A percentile compares a stretch with the other conserved stretches of the same genome.
These are phyloP conservation scores for Metalampra italica DNA, from an alignment of 2,888 invertebrate species.

Conservation along the genomic window DNA sequence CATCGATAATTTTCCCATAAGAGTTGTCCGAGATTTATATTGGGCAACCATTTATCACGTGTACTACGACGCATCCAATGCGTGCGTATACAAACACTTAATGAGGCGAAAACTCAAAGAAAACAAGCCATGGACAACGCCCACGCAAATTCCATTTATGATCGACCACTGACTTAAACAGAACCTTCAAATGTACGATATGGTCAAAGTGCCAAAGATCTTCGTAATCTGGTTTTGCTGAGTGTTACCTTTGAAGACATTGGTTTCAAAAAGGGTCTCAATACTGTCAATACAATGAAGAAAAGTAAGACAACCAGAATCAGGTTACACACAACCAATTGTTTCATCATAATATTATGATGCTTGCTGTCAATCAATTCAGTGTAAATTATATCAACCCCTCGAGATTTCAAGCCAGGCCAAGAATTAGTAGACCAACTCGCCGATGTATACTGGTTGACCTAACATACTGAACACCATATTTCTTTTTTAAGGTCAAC, in stretches of 20 bases:
- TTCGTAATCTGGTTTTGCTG: background rate
- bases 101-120: constrained; percentile 67
- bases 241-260: background rate
- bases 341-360: too few species aligned
- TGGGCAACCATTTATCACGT: constrained; percentile 58
- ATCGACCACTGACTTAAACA: constrained; percentile 17
- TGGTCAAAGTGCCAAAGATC: background rate
- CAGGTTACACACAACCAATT: too few species aligned
- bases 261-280: background rate
- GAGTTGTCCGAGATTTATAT: constrained; percentile 43
- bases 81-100: constrained; percentile 66
- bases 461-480: too few species aligned
- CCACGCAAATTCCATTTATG: constrained; percentile 49
- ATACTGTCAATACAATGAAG: background rate
- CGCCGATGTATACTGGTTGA: too few species aligned
- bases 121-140: constrained; percentile 51
- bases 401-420: too few species aligned
- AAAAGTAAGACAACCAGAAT: background rate
- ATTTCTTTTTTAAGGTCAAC: too few species aligned
- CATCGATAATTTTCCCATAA: constrained; percentile 54
- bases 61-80: constrained; percentile 48
- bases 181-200: constrained; percentile 9
- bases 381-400: too few species aligned
- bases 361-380: too few species aligned
- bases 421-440: too few species aligned